Evolutionary conservation across 2,113 vertebrate genomes (phyloP).

Genomic region (Serilophus lunatus): DNA sequence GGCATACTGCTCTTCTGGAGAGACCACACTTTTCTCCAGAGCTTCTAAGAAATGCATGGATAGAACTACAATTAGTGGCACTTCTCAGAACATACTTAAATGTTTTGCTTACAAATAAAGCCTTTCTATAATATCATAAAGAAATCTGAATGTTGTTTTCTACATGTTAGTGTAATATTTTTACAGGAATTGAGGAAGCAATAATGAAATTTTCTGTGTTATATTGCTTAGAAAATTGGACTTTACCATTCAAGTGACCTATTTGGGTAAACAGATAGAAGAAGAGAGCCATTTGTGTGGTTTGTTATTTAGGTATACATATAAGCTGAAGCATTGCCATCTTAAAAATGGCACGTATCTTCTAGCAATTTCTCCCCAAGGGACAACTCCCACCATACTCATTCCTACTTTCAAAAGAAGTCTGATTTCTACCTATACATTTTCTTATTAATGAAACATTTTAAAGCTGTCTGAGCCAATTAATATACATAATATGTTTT

Average conservation of each 20-base stretch:
- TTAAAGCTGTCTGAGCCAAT: not conserved
- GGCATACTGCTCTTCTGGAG: not conserved
- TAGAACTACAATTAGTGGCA: not conserved
- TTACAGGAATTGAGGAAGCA: not conserved
- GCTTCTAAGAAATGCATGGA: not conserved
- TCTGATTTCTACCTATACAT: not conserved
- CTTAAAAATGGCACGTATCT: not conserved
- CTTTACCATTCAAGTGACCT: not conserved
- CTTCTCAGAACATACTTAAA: not conserved
- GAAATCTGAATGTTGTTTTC: not conserved
- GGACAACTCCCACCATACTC: not conserved
- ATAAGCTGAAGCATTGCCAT: not conserved
- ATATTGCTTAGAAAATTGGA: not conserved
- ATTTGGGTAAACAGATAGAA: not conserved
- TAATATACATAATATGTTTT: not conserved
- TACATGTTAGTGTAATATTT: not conserved
- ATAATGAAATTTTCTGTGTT: not conserved
- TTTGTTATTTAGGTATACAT: not conserved
- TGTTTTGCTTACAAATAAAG: not conserved
- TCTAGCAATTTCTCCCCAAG: not conserved
- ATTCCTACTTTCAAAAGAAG: not conserved
- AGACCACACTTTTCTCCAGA: not conserved
- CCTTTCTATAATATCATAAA: not conserved
- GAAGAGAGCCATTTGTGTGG: not conserved
- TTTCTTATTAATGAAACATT: not conserved